Evolutionary conservation across 2,113 vertebrate species (phyloP).

Genomic region (Cisticola juncidis): DNA sequence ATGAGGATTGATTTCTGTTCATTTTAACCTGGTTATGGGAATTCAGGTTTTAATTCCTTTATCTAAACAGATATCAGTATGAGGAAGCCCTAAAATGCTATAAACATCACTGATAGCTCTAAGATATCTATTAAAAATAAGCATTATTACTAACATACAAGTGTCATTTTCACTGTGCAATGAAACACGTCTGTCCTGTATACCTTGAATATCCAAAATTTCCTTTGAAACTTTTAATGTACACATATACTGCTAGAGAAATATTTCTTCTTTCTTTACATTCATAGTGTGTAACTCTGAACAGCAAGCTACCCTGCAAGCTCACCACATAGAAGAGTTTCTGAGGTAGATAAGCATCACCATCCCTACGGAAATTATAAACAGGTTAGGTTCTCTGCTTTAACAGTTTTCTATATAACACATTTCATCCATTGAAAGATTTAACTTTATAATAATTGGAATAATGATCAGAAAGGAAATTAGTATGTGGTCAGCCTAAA

Average conservation of each 20-base stretch:
- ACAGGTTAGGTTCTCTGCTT: not conserved
- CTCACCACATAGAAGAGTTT: not conserved
- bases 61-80: not conserved
- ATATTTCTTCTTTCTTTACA: not conserved
- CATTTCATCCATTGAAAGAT: constrained; percentile 57
- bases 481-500: constrained; percentile 23
- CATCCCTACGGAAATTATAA: not conserved
- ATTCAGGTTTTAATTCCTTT: not conserved
- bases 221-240: not conserved
- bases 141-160: not conserved
- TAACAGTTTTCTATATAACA: not conserved
- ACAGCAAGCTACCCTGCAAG: not conserved
- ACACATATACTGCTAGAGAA: not conserved
- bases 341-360: not conserved
- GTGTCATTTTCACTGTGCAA: not conserved
- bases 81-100: not conserved
- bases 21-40: not conserved
- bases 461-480: constrained; percentile 48
- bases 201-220: not conserved
- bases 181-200: not conserved
- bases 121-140: not conserved
- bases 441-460: constrained; percentile 61
- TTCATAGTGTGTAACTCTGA: not conserved
- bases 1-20: not conserved
- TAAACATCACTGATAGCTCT: not conserved